These are phyloP conservation scores for Danaus plexippus DNA, from an alignment of 1,140 invertebrate genomes.

Conservation along the genomic window DNA sequence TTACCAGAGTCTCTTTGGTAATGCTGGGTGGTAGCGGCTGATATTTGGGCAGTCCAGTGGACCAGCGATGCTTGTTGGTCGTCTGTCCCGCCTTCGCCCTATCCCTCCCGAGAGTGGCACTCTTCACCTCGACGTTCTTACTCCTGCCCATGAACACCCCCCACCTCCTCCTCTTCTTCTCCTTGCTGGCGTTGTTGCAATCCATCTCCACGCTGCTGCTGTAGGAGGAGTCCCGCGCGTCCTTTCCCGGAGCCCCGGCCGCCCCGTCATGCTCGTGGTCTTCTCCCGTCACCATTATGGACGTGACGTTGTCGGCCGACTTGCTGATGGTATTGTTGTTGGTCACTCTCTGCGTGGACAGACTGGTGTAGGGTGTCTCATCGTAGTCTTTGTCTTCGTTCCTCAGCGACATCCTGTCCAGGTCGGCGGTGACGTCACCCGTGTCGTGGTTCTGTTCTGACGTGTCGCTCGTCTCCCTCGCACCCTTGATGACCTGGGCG, in stretches of 20 bases:
- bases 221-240: slow-evolving; percentile 13
- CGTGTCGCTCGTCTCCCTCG: slow-evolving; percentile 44
- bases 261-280: slow-evolving; percentile 28
- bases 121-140: slow-evolving; percentile 72
- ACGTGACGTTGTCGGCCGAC: slow-evolving; percentile 60
- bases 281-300: slow-evolving; percentile 46
- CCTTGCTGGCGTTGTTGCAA: slow-evolving; percentile 53
- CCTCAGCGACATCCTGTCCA: slow-evolving; percentile 43
- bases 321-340: slow-evolving; percentile 50
- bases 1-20: slow-evolving; percentile 83
- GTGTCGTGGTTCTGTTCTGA: slow-evolving; percentile 35
- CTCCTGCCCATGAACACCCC: slow-evolving; percentile 75
- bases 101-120: slow-evolving; percentile 76
- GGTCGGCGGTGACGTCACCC: slow-evolving; percentile 29
- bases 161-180: slow-evolving; percentile 76
- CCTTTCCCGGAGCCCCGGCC: slow-evolving; percentile 18
- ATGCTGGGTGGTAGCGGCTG: slow-evolving; percentile 79
- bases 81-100: slow-evolving; percentile 65
- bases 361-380: slow-evolving; percentile 60
- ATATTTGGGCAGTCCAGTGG: slow-evolving; percentile 76
- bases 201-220: slow-evolving; percentile 37
- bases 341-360: slow-evolving; percentile 49
- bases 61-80: slow-evolving; percentile 76
- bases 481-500: slow-evolving; percentile 61
- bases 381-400: slow-evolving; percentile 47